A percentile compares a stretch with the other conserved stretches of the same genome.
Evolutionary conservation across 2,113 vertebrate genomes (phyloP).

Genomic region (Oostethus manadensis): DNA sequence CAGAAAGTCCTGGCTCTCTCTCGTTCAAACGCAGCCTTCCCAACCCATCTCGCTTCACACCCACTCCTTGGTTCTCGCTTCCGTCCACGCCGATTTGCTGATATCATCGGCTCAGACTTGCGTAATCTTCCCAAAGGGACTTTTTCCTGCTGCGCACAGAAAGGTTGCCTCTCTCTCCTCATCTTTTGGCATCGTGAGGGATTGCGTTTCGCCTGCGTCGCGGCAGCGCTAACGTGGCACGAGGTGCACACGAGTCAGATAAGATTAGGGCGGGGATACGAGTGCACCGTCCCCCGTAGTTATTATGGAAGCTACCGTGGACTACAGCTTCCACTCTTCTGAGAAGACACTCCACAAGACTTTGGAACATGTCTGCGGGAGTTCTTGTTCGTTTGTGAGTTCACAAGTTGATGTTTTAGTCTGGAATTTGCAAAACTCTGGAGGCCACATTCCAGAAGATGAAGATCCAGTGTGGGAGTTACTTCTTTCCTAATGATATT

Average conservation of each 20-base stretch:
- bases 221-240: constrained; percentile 29
- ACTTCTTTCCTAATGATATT: no score
- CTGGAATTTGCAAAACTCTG: no score
- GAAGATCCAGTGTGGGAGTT: no score
- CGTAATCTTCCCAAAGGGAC: constrained; percentile 52
- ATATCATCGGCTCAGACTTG: constrained; percentile 48
- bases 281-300: neutral
- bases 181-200: constrained; percentile 22
- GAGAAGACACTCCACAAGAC: neutral
- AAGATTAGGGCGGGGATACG: constrained; percentile 33
- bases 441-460: no score
- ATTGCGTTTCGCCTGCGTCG: constrained; percentile 19
- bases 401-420: neutral
- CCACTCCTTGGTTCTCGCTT: constrained; percentile 27
- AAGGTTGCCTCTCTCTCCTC: constrained; percentile 17
- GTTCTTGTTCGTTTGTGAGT: neutral
- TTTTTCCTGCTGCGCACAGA: constrained; percentile 38
- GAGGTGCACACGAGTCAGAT: constrained; percentile 28
- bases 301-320: neutral
- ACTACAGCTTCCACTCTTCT: neutral
- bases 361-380: neutral
- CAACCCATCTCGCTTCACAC: constrained; percentile 28
- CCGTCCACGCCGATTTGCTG: constrained; percentile 43
- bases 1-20: constrained; percentile 27
- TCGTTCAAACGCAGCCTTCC: constrained; percentile 35